Evolutionary conservation across 2,888 invertebrate genomes (phyloP).

Genomic region (Glaucopsyche alexis): DNA sequence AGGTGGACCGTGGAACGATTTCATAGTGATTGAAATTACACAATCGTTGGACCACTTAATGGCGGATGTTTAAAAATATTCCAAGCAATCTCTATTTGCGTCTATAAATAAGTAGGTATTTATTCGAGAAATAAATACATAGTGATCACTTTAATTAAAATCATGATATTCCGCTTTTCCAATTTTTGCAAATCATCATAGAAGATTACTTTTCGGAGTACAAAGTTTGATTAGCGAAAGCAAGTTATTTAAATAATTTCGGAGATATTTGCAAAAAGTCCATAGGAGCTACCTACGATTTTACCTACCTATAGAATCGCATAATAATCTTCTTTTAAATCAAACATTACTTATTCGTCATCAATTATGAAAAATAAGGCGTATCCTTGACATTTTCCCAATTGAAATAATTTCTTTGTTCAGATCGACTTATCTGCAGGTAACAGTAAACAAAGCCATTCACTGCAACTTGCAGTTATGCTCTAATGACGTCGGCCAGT

Average conservation of each 20-base stretch:
- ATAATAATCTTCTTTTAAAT: neutral
- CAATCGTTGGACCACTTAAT: neutral
- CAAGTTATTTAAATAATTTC: neutral
- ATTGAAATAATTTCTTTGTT: constrained; percentile 5
- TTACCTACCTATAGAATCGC: neutral
- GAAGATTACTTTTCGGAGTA: neutral
- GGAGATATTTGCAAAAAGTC: neutral
- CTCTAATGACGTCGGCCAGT: constrained; percentile 7
- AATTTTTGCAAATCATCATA: neutral
- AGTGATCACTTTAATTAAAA: neutral
- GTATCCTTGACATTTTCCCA: neutral
- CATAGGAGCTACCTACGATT: neutral
- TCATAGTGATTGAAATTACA: constrained; percentile 14
- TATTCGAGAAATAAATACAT: neutral
- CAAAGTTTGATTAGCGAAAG: neutral
- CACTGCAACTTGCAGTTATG: constrained; percentile 13
- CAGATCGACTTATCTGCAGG: constrained; percentile 5
- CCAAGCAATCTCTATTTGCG: neutral
- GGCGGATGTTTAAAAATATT: neutral
- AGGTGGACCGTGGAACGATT: neutral
- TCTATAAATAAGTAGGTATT: neutral
- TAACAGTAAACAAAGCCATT: constrained; percentile 26
- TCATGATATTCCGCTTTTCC: neutral
- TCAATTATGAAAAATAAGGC: no score
- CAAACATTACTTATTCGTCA: neutral